These are phyloP conservation scores for Rugalucina vietnamica DNA, from an alignment of 2,888 invertebrate species.

Conservation along the genomic window DNA sequence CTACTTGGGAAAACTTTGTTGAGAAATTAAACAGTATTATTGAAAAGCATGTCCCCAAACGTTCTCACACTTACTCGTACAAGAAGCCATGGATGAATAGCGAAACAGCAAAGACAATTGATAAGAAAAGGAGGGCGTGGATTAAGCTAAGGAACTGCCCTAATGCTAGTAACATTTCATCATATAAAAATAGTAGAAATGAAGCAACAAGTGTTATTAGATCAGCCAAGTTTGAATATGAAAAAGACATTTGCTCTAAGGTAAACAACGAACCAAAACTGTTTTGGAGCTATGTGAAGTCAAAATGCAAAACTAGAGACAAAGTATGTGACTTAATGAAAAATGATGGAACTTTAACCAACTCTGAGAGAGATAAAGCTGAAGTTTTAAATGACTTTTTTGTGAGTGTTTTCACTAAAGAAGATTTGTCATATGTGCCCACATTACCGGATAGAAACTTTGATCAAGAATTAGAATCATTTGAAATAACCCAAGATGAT, in stretches of 20 bases:
- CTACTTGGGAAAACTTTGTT: too few relatives aligned
- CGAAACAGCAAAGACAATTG: too few relatives aligned
- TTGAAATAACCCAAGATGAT: background rate
- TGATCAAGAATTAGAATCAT: background rate
- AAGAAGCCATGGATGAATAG: too few relatives aligned
- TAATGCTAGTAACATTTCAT: background rate
- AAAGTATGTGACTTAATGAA: constrained; percentile 14
- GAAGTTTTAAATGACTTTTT: constrained; percentile 14
- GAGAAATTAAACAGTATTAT: too few relatives aligned
- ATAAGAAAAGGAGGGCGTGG: too few relatives aligned
- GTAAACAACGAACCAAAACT: constrained; percentile 5
- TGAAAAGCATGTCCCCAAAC: too few relatives aligned
- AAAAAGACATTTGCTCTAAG: background rate
- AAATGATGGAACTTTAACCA: constrained; percentile 4
- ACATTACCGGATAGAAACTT: constrained; percentile 1
- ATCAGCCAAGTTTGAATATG: background rate
- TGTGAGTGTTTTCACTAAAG: background rate
- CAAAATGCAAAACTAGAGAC: constrained; percentile 4
- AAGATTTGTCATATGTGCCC: background rate
- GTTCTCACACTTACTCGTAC: too few relatives aligned
- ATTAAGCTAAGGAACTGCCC: too few relatives aligned
- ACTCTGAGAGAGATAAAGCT: background rate
- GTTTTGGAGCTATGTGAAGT: constrained; percentile 7
- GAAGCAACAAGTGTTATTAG: background rate
- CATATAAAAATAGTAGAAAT: background rate